A percentile compares a stretch with the other conserved stretches of the same genome.
phyloP scores from a whole-genome alignment of 2,797 vertebrate species.

The Anabas testudineus region DNA sequence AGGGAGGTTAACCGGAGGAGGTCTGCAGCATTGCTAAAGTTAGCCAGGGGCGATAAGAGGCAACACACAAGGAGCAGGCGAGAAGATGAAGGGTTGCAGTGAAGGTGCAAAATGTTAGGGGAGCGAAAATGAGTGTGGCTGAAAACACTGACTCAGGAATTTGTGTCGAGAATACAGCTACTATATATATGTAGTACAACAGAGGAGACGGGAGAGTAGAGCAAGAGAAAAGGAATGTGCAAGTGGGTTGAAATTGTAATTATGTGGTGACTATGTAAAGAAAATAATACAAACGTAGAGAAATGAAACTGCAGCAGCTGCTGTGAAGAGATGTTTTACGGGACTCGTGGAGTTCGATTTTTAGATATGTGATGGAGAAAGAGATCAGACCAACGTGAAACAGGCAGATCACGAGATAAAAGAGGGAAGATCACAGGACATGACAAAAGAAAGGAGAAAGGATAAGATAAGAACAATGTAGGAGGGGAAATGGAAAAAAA shows the following conservation, averaged over 20 bases:
- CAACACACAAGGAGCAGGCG: background rate
- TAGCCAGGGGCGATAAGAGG: conserved; percentile 22
- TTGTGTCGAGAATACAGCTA: conserved; percentile 15
- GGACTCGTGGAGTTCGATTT: conserved; percentile 47
- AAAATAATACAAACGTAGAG: conserved; percentile 15
- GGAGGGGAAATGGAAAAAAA: conserved; percentile 28
- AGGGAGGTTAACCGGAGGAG: conserved; percentile 31
- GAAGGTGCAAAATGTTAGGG: conserved; percentile 50
- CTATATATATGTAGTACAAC: conserved; percentile 21
- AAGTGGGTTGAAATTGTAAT: conserved; percentile 15
- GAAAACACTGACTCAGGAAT: conserved; percentile 65
- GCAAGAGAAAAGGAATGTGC: conserved; percentile 18
- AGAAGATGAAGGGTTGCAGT: conserved; percentile 57
- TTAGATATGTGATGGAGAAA: conserved; percentile 20
- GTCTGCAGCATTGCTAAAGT: conserved; percentile 8
- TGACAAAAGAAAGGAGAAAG: conserved; percentile 7
- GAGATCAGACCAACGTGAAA: conserved; percentile 46
- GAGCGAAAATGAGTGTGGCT: conserved; percentile 47
- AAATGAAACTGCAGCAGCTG: conserved; percentile 20
- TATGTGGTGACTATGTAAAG: conserved; percentile 8
- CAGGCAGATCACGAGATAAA: conserved; percentile 31
- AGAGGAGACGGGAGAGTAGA: conserved; percentile 16
- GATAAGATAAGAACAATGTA: conserved; percentile 31
- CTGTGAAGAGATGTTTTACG: conserved; percentile 33
- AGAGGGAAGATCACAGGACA: conserved; percentile 24